A percentile compares a stretch with the other conserved stretches of the same genome.
Conservation (phyloP, 2,888 invertebrate species). For the Tanaodytes sp. region DNA sequence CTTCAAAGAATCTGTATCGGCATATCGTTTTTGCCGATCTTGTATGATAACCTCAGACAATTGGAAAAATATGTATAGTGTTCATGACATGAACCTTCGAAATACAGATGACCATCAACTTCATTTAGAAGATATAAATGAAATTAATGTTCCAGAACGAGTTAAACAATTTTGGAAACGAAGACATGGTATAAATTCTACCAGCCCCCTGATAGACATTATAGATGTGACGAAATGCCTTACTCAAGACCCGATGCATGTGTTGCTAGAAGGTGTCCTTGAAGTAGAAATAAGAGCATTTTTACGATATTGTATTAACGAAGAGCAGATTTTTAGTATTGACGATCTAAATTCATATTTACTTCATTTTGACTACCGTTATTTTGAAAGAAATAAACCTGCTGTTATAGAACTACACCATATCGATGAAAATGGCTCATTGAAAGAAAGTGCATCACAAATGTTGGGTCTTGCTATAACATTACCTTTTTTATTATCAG, state of each 20-base stretch:
- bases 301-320: neutral
- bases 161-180: constrained; percentile 16
- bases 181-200: constrained; percentile 3
- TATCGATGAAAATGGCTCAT: too few relatives aligned
- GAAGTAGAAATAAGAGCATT: neutral
- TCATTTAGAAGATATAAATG: constrained; percentile 35
- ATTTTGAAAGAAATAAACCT: constrained; percentile 55
- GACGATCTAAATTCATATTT: constrained; percentile 53
- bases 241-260: constrained; percentile 1
- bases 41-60: constrained; percentile 18
- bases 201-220: neutral
- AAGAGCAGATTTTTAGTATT: constrained; percentile 35
- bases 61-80: too few relatives aligned
- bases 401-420: constrained; percentile 20
- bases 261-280: constrained; percentile 1
- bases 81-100: too few relatives aligned
- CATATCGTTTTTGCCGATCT: constrained; percentile 50
- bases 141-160: constrained; percentile 46
- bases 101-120: too few relatives aligned
- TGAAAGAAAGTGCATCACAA: too few relatives aligned
- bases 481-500: constrained; percentile 19
- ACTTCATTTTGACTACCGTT: constrained; percentile 52
- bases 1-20: constrained; percentile 54
- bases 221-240: constrained; percentile 3
- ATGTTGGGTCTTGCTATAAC: constrained; percentile 47